These are phyloP conservation scores for Eubucco bourcierii DNA, from an alignment of 2,113 vertebrate genomes.

Conservation along the genomic window DNA sequence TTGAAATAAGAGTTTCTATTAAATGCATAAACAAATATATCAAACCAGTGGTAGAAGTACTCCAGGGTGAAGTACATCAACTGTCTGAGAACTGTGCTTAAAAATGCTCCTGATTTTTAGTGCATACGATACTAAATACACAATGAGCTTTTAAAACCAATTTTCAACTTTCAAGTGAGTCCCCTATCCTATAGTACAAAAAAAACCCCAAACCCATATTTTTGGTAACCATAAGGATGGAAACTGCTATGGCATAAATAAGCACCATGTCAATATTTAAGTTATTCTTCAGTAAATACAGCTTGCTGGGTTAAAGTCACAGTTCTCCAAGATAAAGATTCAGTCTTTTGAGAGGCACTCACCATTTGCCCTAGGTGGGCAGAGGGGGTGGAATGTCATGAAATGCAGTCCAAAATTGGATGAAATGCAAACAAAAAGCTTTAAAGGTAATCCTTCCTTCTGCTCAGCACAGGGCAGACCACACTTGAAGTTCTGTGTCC, in stretches of 20 bases:
- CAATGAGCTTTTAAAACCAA: background rate
- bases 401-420: background rate
- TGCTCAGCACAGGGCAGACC: background rate
- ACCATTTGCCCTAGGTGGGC: accelerated
- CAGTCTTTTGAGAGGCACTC: background rate
- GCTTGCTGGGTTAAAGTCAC: background rate
- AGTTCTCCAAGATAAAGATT: background rate
- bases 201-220: background rate
- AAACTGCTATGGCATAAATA: background rate
- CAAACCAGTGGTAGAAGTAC: background rate
- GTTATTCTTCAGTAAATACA: background rate
- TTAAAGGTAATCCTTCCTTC: background rate
- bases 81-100: background rate
- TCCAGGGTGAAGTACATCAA: background rate
- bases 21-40: slow-evolving; percentile 42
- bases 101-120: background rate
- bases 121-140: background rate
- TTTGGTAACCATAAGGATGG: background rate
- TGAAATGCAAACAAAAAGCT: background rate
- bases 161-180: background rate
- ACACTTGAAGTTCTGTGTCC: no score
- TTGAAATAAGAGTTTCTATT: slow-evolving; percentile 34
- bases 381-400: background rate
- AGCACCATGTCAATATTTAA: background rate
- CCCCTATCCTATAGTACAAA: background rate